Evolutionary conservation across 23 tunicate genomes (phyloP).

Genomic region (Ascidia mentula): DNA sequence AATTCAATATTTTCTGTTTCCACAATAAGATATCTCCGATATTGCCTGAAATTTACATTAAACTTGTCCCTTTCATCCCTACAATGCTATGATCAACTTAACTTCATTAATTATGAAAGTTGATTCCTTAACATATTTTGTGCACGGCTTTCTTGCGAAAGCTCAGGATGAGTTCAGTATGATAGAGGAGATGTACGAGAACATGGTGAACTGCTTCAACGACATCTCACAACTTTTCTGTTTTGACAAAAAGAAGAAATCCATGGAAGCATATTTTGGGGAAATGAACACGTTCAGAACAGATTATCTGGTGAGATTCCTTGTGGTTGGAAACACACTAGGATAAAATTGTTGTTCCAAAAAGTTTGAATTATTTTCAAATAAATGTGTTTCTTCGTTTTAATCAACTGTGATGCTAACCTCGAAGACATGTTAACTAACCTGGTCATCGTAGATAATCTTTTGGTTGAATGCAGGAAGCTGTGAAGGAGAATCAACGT

Average conservation of each 20-base stretch:
- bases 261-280: slow-evolving; percentile 77
- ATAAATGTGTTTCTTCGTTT: no score
- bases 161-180: slow-evolving; percentile 51
- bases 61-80: no score
- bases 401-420: no score
- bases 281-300: slow-evolving; percentile 61
- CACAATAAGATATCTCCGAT: no score
- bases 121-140: not conserved
- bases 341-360: not conserved
- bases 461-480: slow-evolving; percentile 31
- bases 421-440: no score
- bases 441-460: no score
- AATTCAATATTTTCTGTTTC: no score
- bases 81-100: no score
- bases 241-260: slow-evolving; percentile 63
- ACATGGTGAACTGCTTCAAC: slow-evolving; percentile 48
- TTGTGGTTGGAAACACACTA: not conserved
- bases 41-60: no score
- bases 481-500: slow-evolving; percentile 74
- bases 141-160: slow-evolving; percentile 48
- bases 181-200: slow-evolving; percentile 73
- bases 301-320: slow-evolving; percentile 49
- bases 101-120: not conserved
- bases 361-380: no score
- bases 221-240: slow-evolving; percentile 40